Percentiles rank a stretch among this genome's conserved stretches.
Conservation (phyloP, 1,140 invertebrate species). For the Nomia melanderi region DNA sequence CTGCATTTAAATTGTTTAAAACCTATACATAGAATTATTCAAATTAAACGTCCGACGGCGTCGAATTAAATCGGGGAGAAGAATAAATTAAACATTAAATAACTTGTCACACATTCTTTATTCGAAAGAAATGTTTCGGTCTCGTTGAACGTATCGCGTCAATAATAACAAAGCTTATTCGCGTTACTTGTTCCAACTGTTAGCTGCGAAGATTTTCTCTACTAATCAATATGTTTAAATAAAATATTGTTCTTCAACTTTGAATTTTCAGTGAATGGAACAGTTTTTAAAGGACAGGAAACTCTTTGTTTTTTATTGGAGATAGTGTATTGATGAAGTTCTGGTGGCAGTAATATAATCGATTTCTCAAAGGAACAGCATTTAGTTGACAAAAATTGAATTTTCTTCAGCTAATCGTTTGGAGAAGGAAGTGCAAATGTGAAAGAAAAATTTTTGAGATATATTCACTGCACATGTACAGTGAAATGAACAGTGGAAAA, state of each 20-base stretch:
- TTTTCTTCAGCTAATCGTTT: too few relatives aligned
- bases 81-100: neutral
- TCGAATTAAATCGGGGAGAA: neutral
- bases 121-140: neutral
- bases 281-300: too few relatives aligned
- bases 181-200: too few relatives aligned
- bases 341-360: too few relatives aligned
- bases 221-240: neutral
- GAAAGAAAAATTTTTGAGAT: neutral
- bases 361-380: too few relatives aligned
- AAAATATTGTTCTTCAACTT: neutral
- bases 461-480: neutral
- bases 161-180: too few relatives aligned
- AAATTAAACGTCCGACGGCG: neutral
- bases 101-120: neutral
- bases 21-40: neutral
- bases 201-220: too few relatives aligned
- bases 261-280: neutral
- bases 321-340: too few relatives aligned
- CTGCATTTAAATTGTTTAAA: neutral
- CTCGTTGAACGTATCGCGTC: too few relatives aligned
- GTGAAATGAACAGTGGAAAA: neutral
- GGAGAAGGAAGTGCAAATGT: neutral
- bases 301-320: too few relatives aligned
- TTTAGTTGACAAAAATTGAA: too few relatives aligned